Conservation (phyloP, 2,113 vertebrate genomes). For the Hassar affinis region DNA sequence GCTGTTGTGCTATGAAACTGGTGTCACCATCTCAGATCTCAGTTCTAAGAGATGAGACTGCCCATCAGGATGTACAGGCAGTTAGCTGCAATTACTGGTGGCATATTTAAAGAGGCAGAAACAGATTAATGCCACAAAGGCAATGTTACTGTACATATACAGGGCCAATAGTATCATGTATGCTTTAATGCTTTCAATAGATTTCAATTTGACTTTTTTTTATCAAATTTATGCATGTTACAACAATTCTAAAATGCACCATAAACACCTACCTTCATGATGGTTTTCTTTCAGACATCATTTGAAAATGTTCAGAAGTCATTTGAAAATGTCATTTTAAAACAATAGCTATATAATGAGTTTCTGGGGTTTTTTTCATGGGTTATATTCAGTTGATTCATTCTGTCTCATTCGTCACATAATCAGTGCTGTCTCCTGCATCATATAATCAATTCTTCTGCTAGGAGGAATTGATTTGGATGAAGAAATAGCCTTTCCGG, state of each 20-base stretch:
- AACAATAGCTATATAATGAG: not conserved
- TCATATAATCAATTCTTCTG: not conserved
- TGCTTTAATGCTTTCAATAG: not conserved
- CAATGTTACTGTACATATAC: too few species aligned
- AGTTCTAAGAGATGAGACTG: not conserved
- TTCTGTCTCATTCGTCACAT: not conserved
- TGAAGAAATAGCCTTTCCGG: slow-evolving; percentile 1
- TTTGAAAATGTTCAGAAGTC: not conserved
- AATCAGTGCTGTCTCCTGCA: not conserved
- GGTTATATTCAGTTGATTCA: not conserved
- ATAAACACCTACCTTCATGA: not conserved
- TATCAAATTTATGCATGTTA: not conserved
- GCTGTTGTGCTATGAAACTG: not conserved
- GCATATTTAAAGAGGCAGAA: slow-evolving; percentile 2
- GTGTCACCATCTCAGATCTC: not conserved
- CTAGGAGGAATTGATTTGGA: slow-evolving; percentile 29
- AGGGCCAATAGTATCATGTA: not conserved
- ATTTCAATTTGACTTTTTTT: not conserved
- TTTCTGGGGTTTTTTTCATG: not conserved
- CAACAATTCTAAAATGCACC: not conserved
- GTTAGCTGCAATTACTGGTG: not conserved
- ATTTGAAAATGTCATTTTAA: not conserved
- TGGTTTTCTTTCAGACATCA: not conserved
- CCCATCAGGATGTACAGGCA: slow-evolving; percentile 13
- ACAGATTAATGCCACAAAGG: not conserved